Base-by-base conservation (phyloP, 2,888 invertebrate species). In the Nemotelus nigrinus region DNA sequence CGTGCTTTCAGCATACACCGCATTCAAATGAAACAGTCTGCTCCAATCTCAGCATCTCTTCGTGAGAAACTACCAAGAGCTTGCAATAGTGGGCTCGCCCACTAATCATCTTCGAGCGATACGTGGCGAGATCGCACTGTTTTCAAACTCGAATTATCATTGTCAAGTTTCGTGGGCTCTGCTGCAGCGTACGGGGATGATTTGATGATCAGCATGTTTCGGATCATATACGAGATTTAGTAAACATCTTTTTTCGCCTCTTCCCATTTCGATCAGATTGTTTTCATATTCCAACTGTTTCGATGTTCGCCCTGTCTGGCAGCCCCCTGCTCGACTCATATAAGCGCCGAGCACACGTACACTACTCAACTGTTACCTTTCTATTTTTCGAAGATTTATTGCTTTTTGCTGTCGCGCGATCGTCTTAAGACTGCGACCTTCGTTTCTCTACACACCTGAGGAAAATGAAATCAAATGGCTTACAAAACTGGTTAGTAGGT, bases 401-500 rank as follows among this genome's bases (percentile, higher is more conserved):
- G 39, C 43, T n/a, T 70, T n/a, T 70, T 47, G 55, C 55, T 43
- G 70, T 50, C 53, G 68, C 25, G 25, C 68, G 39, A 53, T 39
- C 53, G 39, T 68, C 50, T 50, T n/a, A 47, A 65, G 10, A 48
- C 47, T 60, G 63, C 60, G 74, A 74, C 74, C 74, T 74, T 74
- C 74, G 74, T 48, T 25, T 25, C n/a, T 41, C 70, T 74, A 74
- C 74, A 74, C 74, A 72, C 58, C 72, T 72, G 72, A 72, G 39
- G 58, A 72, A 58, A 72, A 72, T 58, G 70, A 74, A 74, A 74
- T 60, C 58, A 74, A 74, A 58, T 63, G 58, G 47, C 74, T 47
- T 48, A 60, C 48, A 60, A 63, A 74, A 74, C 74, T 74, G 74
- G 74, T 74, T 74, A 72, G 74, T 74, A 74, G 74, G 74, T 74